Percentiles rank a stretch among this genome's conserved stretches.
Evolutionary conservation across 2,113 vertebrate species (phyloP).

Genomic region (Coptodon bakossiorum): DNA sequence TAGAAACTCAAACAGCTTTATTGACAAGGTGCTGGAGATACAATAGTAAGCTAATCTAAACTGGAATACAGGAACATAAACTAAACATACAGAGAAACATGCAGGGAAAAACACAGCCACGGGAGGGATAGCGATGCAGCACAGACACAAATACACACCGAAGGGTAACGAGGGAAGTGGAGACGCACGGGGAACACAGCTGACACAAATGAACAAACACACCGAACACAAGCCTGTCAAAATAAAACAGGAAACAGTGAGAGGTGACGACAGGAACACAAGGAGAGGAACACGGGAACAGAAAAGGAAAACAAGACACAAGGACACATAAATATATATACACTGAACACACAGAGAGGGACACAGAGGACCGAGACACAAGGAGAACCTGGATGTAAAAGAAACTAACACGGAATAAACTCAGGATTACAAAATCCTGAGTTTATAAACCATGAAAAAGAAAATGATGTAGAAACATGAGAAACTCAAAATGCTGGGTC

Average conservation of each 20-base stretch:
- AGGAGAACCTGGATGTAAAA: neutral
- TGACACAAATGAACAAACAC: neutral
- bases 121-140: neutral
- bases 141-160: neutral
- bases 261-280: neutral
- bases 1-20: neutral
- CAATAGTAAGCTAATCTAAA: neutral
- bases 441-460: accelerated
- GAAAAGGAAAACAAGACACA: neutral
- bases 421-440: too few species aligned
- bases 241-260: neutral
- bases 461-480: neutral
- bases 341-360: neutral
- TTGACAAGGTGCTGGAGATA: neutral
- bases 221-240: neutral
- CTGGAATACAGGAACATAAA: neutral
- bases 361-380: neutral
- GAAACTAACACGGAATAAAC: neutral
- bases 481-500: neutral
- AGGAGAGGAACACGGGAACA: neutral
- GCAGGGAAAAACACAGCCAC: neutral
- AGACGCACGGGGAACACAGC: neutral
- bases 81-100: neutral
- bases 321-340: too few species aligned
- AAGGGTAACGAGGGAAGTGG: neutral